Base-by-base conservation (phyloP, 2,113 vertebrate species). In the Pelecanus crispus region DNA sequence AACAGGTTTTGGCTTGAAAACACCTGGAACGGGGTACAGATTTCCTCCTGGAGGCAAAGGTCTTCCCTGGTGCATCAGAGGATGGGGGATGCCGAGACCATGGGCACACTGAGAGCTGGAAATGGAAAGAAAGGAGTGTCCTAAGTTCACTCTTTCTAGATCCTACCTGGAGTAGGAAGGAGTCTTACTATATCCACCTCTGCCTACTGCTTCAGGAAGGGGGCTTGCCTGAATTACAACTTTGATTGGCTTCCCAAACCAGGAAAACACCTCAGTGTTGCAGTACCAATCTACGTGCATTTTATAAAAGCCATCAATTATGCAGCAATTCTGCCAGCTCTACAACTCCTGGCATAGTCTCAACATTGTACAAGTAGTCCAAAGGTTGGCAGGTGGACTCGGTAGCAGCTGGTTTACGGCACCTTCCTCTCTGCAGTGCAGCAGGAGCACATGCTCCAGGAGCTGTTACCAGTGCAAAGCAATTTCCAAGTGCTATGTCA, bases 391-490 rank as follows among this genome's bases (percentile, higher is more conserved):
- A 40, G n/a, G 14, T 67, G 74, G 53, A 8, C 10, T 3, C 1
- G 3, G 12, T 8, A 58, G 32, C 66, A 87, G 44, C 17, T 63
- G 49, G 34, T 26, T 82, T 32, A 25, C 25, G 59, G 49, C 49
- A n/a, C 47, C 25, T 49, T 74, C 61, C n/a, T 8, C 31, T 52
- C 67, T 26, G 47, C 47, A 73, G 81, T 29, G 9, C 65, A 62
- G 58, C 1, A 1, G 59, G 55, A 63, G n/a, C 42, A 17, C 0
- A 2, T 17, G 29, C 6, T 4, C 21, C 32, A 9, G 4, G 9
- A 72, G 38, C 66, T 83, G 31, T 14, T 15, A 32, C 31, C 21
- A 38, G 24, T 24, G 11, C n/a, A 81, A 68, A 81, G 68, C 34
- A n/a, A 5, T 26, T 70, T 44, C 47, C 52, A 22, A 10, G 17